Evolutionary conservation across 2,113 vertebrate species (phyloP).

Genomic region (Misgurnus mizolepis): DNA sequence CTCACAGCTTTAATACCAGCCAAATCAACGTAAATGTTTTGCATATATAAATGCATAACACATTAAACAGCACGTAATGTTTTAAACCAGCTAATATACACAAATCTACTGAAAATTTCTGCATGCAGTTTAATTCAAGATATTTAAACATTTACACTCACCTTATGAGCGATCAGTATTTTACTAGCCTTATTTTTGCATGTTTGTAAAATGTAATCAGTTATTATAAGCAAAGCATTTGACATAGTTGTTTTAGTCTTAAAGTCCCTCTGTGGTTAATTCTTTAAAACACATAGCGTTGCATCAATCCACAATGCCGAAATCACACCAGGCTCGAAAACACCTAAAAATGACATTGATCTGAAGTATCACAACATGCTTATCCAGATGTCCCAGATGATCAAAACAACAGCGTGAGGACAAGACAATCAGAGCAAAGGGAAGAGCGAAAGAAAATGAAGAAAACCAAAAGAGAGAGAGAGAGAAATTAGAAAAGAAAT

Average conservation of each 20-base stretch:
- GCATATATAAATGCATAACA: background rate
- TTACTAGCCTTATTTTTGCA: background rate
- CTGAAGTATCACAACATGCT: constrained; percentile 5
- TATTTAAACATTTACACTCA: background rate
- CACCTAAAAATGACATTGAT: background rate
- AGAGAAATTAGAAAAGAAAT: background rate
- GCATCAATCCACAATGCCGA: background rate
- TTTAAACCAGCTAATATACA: background rate
- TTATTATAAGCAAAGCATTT: background rate
- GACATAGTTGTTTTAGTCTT: background rate
- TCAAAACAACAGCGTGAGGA: constrained; percentile 12
- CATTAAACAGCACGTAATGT: background rate
- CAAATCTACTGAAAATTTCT: background rate
- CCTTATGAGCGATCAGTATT: constrained; percentile 9
- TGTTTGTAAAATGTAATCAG: background rate
- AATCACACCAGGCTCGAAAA: background rate
- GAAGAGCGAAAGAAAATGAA: background rate
- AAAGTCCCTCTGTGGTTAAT: constrained; percentile 4
- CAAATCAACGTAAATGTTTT: background rate
- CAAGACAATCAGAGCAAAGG: constrained; percentile 21
- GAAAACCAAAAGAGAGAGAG: background rate
- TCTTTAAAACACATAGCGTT: background rate
- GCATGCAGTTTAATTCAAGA: constrained; percentile 8
- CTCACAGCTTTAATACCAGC: constrained; percentile 17
- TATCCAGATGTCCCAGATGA: constrained; percentile 11